Evolutionary conservation across 2,113 vertebrate genomes (phyloP), one percentile per base, ranked within the genome.

Genomic region (Tauraco erythrolophus): DNA sequence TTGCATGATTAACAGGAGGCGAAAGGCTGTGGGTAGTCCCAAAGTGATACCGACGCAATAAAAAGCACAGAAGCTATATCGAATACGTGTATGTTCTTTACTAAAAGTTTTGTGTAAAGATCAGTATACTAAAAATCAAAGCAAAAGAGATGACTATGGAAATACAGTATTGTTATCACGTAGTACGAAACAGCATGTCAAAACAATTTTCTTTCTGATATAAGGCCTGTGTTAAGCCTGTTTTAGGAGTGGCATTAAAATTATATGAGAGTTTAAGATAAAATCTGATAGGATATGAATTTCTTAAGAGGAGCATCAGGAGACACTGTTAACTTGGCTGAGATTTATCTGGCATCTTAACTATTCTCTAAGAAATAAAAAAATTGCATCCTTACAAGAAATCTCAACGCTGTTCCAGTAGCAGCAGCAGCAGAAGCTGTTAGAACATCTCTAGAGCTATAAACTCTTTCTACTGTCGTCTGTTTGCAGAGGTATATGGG

Each of bases 61-160:
- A 84, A 89, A 92, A 85, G n/a, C 81, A 88, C 45, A 62, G 50
- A 79, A 94, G 14, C 54, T 62, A 9, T 18, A 25, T 12, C 3
- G 11, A 75, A 50, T 75, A 33, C 0, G 3, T 24, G 6, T 65
- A 37, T 54, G 16, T 96, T 94, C 92, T 97, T 97, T 97, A 97
- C 74, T 96, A 85, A 96, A 94, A 95, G 54, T 78, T 89, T 62
- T 72, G n/a, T 82, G 51, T 78, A 80, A 94, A 95, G 91, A 78
- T 76, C 53, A 68, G n/a, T 72, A 16, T 94, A 48, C 61, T 93
- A 74, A 94, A 96, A 96, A 72, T 13, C 0, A 6, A 89, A 84
- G 76, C 86, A 91, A 53, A 83, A 66, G 69, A 89, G 70, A 23
- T 24, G 31, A 37, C 50, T 70, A 80, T 41, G 95, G 84, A 88